These are phyloP conservation scores for Exaiptasia diaphana DNA, from an alignment of 64 coral and sea anemone species.

Conservation along the genomic window DNA sequence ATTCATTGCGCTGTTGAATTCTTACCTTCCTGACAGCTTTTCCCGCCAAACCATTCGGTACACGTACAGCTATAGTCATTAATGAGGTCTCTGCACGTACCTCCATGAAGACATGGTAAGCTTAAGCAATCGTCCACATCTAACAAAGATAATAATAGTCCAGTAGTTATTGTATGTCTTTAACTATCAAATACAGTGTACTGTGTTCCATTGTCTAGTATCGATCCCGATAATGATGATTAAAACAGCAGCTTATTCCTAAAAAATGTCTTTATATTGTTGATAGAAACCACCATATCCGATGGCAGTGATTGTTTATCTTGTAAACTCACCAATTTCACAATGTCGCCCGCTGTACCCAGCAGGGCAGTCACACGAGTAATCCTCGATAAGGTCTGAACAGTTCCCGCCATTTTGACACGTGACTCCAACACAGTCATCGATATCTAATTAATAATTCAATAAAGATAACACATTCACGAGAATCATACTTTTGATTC, in stretches of 20 bases:
- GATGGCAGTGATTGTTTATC: too few species aligned
- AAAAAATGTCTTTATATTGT: too few species aligned
- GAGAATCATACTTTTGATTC: not conserved
- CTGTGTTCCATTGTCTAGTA: too few species aligned
- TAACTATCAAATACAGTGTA: too few species aligned
- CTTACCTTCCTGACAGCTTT: constrained; percentile 33
- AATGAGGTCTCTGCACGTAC: constrained; percentile 1
- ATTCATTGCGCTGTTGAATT: not conserved
- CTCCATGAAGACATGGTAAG: constrained; percentile 30
- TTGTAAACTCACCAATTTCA: constrained; percentile 9
- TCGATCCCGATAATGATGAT: too few species aligned
- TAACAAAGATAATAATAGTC: not conserved
- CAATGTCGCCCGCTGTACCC: constrained; percentile 34
- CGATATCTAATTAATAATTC: constrained; percentile 4
- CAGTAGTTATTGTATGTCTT: too few species aligned
- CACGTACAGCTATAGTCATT: constrained; percentile 34
- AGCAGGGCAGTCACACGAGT: constrained; percentile 14
- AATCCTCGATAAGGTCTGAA: constrained; percentile 21
- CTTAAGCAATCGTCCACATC: constrained; percentile 37
- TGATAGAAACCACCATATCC: too few species aligned
- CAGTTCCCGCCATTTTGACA: constrained; percentile 34
- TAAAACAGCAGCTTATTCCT: too few species aligned
- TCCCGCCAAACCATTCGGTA: constrained; percentile 3
- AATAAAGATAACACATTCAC: not conserved
- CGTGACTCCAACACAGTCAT: constrained; percentile 29